Conservation (phyloP, 2,113 vertebrate species). For the Zosterops borbonicus region DNA sequence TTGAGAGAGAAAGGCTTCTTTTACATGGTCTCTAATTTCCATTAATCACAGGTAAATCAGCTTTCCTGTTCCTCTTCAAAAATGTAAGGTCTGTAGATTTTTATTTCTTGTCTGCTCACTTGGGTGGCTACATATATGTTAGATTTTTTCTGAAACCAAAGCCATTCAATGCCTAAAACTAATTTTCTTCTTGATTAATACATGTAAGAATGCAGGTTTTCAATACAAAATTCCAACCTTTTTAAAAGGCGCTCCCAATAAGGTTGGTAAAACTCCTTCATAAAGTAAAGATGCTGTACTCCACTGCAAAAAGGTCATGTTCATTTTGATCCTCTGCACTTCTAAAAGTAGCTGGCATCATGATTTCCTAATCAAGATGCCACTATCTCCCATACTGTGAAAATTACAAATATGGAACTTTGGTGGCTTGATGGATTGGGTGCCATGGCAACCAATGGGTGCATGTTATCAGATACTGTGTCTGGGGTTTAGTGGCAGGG, state of each 20-base stretch:
- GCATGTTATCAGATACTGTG: accelerated
- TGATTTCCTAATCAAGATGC: neutral
- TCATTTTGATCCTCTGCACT: neutral
- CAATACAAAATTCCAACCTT: neutral
- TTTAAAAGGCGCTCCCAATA: neutral
- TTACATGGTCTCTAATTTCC: neutral
- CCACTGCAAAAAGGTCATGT: neutral
- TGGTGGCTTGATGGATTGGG: neutral
- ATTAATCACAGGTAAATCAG: neutral
- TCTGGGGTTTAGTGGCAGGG: neutral
- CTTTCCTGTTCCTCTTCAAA: neutral
- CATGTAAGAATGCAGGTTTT: neutral
- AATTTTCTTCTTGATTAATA: neutral
- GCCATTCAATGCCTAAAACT: neutral
- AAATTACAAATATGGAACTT: neutral
- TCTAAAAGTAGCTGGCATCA: neutral
- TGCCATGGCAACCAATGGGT: neutral
- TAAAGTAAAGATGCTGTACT: neutral
- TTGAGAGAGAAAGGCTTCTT: neutral
- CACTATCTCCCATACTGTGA: neutral
- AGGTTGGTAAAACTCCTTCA: neutral
- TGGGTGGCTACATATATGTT: neutral
- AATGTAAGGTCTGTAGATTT: neutral
- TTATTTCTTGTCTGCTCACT: neutral
- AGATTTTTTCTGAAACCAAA: neutral